Evolutionary conservation across 2,113 vertebrate species (phyloP), one percentile per base, ranked within the genome.

Genomic region (Cavia aperea): DNA sequence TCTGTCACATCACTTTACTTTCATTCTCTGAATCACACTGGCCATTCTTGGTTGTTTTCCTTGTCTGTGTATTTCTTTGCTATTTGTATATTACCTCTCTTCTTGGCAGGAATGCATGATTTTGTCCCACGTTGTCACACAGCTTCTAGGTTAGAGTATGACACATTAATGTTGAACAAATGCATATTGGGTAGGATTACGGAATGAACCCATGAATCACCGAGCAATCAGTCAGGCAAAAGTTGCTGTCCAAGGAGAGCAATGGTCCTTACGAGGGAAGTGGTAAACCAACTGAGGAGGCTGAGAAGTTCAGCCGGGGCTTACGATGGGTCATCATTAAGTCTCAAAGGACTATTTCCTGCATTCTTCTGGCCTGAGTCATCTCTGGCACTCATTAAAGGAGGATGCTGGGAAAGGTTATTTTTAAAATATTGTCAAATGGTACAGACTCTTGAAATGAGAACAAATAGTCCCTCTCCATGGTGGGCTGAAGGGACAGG

Each of bases 191-290:
- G 78, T 63, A 33, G 68, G 63, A 24, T 81, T 85, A 70, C 81
- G 39, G 43, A 94, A 72, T 88, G 58, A 88, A 94, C 7, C 24
- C n/a, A 79, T 24, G 51, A 77, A 90, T 49, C 26, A 92, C 65
- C 24, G 88, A 49, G 79, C 11, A 66, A 49, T 62, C 51, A 89
- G 3, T 87, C 21, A 81, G 81, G 43, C 75, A 88, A 72, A 88
- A 81, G 16, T 77, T 88, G 82, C n/a, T 66, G 19, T 92, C 56
- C 36, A 19, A 93, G 46, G 39, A 96, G 65, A 93, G 78, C 18
- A 72, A 19, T 23, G 33, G 33, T 72, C 78, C 36, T 84, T 9
- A 81, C 36, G 16, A 36, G 43, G 85, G 31, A 78, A 92, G 49
- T 16, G 4, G 49, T 73, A 92, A 91, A 56, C 54, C 54, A 90